Evolutionary conservation across 2,113 vertebrate genomes (phyloP).

Genomic region (Phoenicopterus ruber): DNA sequence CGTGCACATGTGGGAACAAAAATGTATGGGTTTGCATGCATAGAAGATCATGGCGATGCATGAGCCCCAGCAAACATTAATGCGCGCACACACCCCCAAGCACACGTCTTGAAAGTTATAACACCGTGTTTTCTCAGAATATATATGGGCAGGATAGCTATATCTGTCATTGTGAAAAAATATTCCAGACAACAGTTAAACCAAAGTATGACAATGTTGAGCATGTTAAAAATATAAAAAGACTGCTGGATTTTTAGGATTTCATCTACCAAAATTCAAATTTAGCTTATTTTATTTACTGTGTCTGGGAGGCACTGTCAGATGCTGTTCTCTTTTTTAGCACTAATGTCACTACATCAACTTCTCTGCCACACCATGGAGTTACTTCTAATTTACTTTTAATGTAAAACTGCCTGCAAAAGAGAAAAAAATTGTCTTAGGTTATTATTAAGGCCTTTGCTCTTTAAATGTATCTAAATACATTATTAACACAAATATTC

Average conservation of each 20-base stretch:
- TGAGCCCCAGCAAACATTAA: not conserved
- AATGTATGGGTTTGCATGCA: not conserved
- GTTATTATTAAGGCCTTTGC: not conserved
- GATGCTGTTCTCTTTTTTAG: conserved; percentile 16
- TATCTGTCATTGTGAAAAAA: not conserved
- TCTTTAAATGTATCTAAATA: not conserved
- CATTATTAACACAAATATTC: not conserved
- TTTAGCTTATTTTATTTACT: conserved; percentile 16
- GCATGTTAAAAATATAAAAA: not conserved
- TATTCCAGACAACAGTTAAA: not conserved
- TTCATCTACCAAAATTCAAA: not conserved
- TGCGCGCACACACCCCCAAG: not conserved
- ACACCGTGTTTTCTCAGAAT: not conserved
- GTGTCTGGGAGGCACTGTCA: not conserved
- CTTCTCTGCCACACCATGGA: not conserved
- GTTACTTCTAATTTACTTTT: conserved; percentile 2
- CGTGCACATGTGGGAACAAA: not conserved
- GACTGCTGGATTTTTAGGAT: not conserved
- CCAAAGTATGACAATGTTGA: not conserved
- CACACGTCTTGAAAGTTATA: not conserved
- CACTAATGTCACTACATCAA: conserved; percentile 23
- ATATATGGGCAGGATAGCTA: not conserved
- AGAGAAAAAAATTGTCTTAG: not conserved
- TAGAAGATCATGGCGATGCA: not conserved
- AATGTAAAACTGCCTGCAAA: not conserved